Evolutionary conservation across 2,888 invertebrate species (phyloP).

Genomic region (Ochlodes sylvanus): DNA sequence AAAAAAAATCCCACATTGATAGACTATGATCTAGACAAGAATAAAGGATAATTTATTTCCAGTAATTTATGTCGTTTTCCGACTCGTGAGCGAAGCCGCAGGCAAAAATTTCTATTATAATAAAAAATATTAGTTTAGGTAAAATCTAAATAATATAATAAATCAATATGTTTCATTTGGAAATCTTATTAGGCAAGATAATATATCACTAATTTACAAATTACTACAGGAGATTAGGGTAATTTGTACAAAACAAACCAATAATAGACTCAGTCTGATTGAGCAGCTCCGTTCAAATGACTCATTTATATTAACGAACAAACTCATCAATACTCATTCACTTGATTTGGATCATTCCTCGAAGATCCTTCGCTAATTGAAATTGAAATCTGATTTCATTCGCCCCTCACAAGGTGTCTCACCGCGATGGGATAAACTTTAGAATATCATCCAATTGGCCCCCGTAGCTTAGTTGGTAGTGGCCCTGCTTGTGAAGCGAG

Average conservation of each 20-base stretch:
- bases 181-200: constrained; percentile 6
- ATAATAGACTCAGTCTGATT: constrained; percentile 53
- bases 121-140: too few species aligned
- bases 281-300: constrained; percentile 58
- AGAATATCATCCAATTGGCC: background rate
- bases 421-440: constrained; percentile 3
- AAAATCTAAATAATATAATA: too few species aligned
- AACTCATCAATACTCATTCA: constrained; percentile 83
- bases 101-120: too few species aligned
- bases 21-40: too few species aligned
- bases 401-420: constrained; percentile 50
- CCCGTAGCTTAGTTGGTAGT: too few species aligned
- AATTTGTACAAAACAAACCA: constrained; percentile 34
- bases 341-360: constrained; percentile 71
- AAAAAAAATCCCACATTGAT: too few species aligned
- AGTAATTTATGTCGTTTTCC: too few species aligned
- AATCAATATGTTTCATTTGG: too few species aligned
- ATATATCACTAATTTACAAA: constrained; percentile 32
- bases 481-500: too few species aligned
- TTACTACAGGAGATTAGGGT: constrained; percentile 32
- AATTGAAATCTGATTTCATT: constrained; percentile 84
- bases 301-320: constrained; percentile 79
- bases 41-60: too few species aligned
- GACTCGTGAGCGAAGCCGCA: too few species aligned
- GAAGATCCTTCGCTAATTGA: constrained; percentile 82